Evolutionary conservation across 2,797 vertebrate genomes (phyloP).

Genomic region (Semotilus atromaculatus): DNA sequence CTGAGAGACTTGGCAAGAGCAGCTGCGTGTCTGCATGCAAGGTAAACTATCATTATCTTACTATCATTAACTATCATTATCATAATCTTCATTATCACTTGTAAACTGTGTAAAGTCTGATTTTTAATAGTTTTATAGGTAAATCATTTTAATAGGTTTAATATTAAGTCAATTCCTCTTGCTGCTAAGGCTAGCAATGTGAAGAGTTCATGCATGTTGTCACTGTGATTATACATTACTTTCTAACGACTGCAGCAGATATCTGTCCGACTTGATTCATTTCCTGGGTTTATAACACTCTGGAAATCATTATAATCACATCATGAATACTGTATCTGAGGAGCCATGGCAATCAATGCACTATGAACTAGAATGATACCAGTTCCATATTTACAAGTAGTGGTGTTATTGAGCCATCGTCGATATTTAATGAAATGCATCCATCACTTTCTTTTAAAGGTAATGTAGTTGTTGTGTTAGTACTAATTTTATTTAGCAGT

Average conservation of each 20-base stretch:
- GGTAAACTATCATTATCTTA: too few species aligned
- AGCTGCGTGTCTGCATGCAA: constrained; percentile 8
- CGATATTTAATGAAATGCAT: constrained; percentile 7
- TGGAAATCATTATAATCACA: not conserved
- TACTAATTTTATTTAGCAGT: not conserved
- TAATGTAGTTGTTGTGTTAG: not conserved
- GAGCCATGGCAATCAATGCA: constrained; percentile 15
- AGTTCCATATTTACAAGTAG: constrained; percentile 1
- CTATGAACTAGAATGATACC: constrained; percentile 25
- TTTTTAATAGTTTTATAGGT: not conserved
- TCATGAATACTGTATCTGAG: not conserved
- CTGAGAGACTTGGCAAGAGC: constrained; percentile 40
- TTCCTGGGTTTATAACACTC: too few species aligned
- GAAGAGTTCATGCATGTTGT: not conserved
- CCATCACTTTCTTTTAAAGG: not conserved
- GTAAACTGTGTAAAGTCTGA: not conserved
- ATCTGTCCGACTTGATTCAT: constrained; percentile 5
- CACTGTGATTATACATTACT: not conserved
- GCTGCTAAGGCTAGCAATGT: not conserved
- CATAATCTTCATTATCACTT: not conserved
- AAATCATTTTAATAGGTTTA: not conserved
- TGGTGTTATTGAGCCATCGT: not conserved
- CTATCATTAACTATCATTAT: too few species aligned
- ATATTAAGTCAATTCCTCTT: not conserved
- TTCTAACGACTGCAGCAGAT: not conserved